Conservation (phyloP, 1,140 invertebrate species). For the Epicauta chinensis region DNA sequence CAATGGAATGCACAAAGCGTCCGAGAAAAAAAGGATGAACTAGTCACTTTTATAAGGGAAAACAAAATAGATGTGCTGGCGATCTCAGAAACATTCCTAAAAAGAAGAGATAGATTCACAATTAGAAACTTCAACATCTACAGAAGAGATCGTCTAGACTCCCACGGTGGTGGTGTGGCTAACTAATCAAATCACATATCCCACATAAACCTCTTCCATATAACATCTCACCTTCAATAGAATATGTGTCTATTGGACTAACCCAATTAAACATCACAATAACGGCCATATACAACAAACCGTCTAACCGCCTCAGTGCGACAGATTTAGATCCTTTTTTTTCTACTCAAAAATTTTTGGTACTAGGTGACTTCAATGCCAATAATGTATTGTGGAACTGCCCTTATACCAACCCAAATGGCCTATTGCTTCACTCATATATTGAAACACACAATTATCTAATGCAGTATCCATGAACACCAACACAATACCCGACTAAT, state of each 20-base stretch:
- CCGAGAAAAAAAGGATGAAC: slow-evolving; percentile 1
- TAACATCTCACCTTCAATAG: too few relatives aligned
- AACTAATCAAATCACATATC: too few relatives aligned
- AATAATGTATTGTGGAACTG: neutral
- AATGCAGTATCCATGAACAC: neutral
- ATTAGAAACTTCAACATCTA: neutral
- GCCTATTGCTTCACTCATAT: neutral
- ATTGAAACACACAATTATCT: neutral
- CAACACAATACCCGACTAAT: neutral
- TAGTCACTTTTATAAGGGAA: neutral
- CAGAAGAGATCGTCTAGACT: neutral
- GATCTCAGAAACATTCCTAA: slow-evolving; percentile 1
- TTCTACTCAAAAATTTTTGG: neutral
- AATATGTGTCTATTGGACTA: too few relatives aligned
- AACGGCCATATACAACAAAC: too few relatives aligned
- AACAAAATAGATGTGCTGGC: slow-evolving; percentile 1
- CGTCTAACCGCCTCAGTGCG: too few relatives aligned
- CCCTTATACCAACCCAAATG: neutral
- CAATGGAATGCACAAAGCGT: slow-evolving; percentile 1
- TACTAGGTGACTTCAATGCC: neutral
- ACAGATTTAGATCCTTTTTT: neutral
- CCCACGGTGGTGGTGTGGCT: too few relatives aligned
- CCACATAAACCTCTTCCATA: too few relatives aligned
- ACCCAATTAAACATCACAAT: too few relatives aligned
- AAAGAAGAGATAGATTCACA: neutral